A percentile compares a stretch with the other conserved stretches of the same genome.
Conservation (phyloP, 2,888 invertebrate genomes). For the Ectropis crepuscularia region DNA sequence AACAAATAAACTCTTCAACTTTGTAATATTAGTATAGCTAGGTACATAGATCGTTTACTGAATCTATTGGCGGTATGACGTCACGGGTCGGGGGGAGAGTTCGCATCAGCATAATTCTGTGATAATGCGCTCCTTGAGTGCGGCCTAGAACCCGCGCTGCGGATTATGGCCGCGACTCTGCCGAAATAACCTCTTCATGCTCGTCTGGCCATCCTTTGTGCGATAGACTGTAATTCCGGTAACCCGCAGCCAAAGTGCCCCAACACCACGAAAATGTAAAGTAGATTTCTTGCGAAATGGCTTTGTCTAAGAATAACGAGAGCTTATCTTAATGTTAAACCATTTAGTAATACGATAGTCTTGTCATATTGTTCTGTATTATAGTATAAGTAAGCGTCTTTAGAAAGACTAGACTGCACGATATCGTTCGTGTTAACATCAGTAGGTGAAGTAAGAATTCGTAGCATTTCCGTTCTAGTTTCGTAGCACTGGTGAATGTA, state of each 20-base stretch:
- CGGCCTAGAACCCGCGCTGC: constrained; percentile 69
- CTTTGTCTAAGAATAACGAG: constrained; percentile 28
- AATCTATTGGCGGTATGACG: constrained; percentile 56
- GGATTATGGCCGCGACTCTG: constrained; percentile 72
- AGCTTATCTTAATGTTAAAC: constrained; percentile 17
- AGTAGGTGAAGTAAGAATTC: no score
- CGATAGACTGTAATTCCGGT: constrained; percentile 55
- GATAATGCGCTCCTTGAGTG: constrained; percentile 78
- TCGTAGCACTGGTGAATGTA: no score
- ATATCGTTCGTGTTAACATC: no score
- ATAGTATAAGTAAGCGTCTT: no score
- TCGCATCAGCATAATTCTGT: constrained; percentile 80
- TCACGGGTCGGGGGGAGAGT: constrained; percentile 57
- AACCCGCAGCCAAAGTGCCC: constrained; percentile 29
- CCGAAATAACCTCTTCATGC: constrained; percentile 72
- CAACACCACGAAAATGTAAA: constrained; percentile 33
- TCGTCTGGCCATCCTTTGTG: constrained; percentile 58
- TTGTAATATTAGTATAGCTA: no score
- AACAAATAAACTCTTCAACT: no score
- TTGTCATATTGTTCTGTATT: no score
- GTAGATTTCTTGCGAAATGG: constrained; percentile 28
- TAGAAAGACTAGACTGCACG: no score
- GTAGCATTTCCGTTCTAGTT: no score
- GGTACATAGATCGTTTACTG: constrained; percentile 19
- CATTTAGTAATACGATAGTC: neutral